These are phyloP conservation scores for Tubulanus polymorphus DNA, from an alignment of 2,888 invertebrate genomes.

Conservation along the genomic window DNA sequence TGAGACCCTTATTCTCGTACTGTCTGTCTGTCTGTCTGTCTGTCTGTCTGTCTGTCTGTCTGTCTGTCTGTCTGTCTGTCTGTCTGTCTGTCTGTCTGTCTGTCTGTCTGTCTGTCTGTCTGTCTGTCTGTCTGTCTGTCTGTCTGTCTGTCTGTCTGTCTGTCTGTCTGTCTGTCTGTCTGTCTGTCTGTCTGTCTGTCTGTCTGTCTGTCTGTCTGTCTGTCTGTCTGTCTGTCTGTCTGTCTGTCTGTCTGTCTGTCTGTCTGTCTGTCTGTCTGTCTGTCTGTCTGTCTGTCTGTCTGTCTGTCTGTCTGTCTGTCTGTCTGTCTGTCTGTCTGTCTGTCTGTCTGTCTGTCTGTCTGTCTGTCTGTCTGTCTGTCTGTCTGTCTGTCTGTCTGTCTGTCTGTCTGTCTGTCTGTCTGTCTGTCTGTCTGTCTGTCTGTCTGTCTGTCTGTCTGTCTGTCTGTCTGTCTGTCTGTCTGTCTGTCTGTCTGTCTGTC, in stretches of 20 bases:
- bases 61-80: slow-evolving; percentile 17
- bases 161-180: slow-evolving; percentile 16
- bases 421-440: slow-evolving; percentile 17
- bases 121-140: slow-evolving; percentile 16
- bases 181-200: slow-evolving; percentile 16
- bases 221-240: slow-evolving; percentile 16
- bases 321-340: slow-evolving; percentile 16
- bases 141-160: slow-evolving; percentile 16
- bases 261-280: slow-evolving; percentile 17
- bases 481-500: slow-evolving; percentile 15
- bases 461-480: slow-evolving; percentile 14
- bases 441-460: slow-evolving; percentile 17
- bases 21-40: too few species aligned
- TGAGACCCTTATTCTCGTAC: too few species aligned
- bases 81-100: slow-evolving; percentile 16
- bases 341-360: slow-evolving; percentile 16
- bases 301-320: slow-evolving; percentile 17
- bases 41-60: slow-evolving; percentile 17
- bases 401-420: slow-evolving; percentile 17
- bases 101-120: slow-evolving; percentile 17
- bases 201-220: slow-evolving; percentile 16
- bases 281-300: slow-evolving; percentile 17
- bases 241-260: slow-evolving; percentile 16
- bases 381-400: slow-evolving; percentile 17
- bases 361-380: slow-evolving; percentile 15